Conservation (phyloP, 2,888 invertebrate genomes). For the Drosophila antonietae region DNA sequence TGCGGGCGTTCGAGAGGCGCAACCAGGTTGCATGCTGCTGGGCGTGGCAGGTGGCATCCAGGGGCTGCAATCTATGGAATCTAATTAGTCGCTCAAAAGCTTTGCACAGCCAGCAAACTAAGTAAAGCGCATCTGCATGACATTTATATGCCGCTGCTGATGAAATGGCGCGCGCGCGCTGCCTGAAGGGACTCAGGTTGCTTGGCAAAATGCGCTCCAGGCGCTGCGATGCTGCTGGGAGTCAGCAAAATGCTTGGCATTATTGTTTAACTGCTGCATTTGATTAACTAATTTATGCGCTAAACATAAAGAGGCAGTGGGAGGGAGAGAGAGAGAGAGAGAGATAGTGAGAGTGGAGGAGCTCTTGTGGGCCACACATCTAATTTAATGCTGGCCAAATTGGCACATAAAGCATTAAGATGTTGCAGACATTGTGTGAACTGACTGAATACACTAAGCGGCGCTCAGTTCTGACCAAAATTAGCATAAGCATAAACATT, state of each 20-base stretch:
- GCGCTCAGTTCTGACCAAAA: slow-evolving; percentile 55
- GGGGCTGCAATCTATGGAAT: slow-evolving; percentile 43
- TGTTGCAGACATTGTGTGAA: slow-evolving; percentile 13
- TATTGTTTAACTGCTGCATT: slow-evolving; percentile 55
- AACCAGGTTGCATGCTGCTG: neutral
- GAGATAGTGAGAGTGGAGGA: no score
- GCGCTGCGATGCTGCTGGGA: slow-evolving; percentile 5
- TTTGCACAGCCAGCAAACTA: slow-evolving; percentile 25
- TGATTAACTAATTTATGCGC: slow-evolving; percentile 59
- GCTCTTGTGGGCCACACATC: slow-evolving; percentile 38
- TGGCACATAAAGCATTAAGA: slow-evolving; percentile 15
- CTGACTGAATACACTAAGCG: slow-evolving; percentile 41
- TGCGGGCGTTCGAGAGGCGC: neutral
- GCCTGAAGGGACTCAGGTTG: slow-evolving; percentile 30
- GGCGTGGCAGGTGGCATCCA: neutral
- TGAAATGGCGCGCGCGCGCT: slow-evolving; percentile 38
- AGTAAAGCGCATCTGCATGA: slow-evolving; percentile 61
- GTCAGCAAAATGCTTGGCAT: slow-evolving; percentile 39
- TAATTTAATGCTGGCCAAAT: slow-evolving; percentile 43
- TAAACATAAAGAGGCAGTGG: slow-evolving; percentile 12
- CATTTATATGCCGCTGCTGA: slow-evolving; percentile 54
- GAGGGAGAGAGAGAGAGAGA: no score
- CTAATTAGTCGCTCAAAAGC: slow-evolving; percentile 75
- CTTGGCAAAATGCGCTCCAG: neutral
- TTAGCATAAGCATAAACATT: slow-evolving; percentile 77